These are phyloP conservation scores for Brotula barbata DNA, from an alignment of 2,797 vertebrate genomes.

Conservation along the genomic window DNA sequence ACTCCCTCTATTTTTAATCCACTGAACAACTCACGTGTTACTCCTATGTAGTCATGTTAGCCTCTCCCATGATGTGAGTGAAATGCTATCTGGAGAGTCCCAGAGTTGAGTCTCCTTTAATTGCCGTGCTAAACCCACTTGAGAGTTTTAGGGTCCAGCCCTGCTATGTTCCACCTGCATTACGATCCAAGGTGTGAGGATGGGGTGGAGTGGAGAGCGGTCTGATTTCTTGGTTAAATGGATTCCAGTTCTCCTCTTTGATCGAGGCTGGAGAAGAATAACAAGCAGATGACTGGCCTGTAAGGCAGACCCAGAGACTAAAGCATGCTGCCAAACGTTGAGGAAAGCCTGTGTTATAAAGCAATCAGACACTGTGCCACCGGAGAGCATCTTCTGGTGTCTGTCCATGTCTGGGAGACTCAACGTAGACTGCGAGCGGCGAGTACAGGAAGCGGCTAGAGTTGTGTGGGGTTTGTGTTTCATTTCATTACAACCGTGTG, in stretches of 20 bases:
- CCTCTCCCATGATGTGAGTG: slow-evolving; percentile 56
- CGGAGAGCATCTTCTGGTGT: slow-evolving; percentile 44
- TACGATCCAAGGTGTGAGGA: slow-evolving; percentile 50
- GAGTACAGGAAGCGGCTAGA: slow-evolving; percentile 34
- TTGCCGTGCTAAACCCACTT: slow-evolving; percentile 67
- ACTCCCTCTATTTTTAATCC: slow-evolving; percentile 26
- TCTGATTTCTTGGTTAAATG: slow-evolving; percentile 73
- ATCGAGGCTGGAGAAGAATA: slow-evolving; percentile 77
- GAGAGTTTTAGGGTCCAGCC: slow-evolving; percentile 49
- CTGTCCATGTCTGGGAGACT: slow-evolving; percentile 38
- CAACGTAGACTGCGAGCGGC: slow-evolving; percentile 36
- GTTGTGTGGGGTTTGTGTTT: slow-evolving; percentile 49
- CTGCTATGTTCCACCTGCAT: slow-evolving; percentile 32
- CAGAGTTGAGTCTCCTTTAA: slow-evolving; percentile 53
- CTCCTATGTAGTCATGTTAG: slow-evolving; percentile 54
- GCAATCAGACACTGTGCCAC: slow-evolving; percentile 60
- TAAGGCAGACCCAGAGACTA: slow-evolving; percentile 65
- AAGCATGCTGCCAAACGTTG: slow-evolving; percentile 33
- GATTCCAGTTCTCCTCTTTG: slow-evolving; percentile 80
- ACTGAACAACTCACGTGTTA: slow-evolving; percentile 23
- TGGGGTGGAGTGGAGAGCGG: slow-evolving; percentile 8
- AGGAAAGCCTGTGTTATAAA: too few relatives aligned
- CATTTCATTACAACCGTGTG: slow-evolving; percentile 23
- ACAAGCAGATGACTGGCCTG: slow-evolving; percentile 73
- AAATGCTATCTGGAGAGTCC: slow-evolving; percentile 54